Base-by-base conservation (phyloP, 2,113 vertebrate genomes). In the Microtus oregoni region DNA sequence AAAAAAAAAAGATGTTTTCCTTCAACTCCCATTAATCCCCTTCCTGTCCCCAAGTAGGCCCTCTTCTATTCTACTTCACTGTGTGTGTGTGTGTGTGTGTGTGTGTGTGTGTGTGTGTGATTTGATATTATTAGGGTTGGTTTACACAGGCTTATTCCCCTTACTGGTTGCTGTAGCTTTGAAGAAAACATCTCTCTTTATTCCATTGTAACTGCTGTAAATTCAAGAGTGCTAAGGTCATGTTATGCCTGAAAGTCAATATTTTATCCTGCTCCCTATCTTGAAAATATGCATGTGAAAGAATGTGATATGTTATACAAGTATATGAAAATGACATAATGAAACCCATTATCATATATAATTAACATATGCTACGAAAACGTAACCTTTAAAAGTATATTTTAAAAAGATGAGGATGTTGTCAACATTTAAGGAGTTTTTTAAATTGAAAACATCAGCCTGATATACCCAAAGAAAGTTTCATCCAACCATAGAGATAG, bases 401-500 rank as follows among this genome's bases (percentile, higher is more conserved):
- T 85, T 63, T 44, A 26, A 85, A 44, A 85, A 85, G 14, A 3
- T 73, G 76, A 90, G 5, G 88, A 47, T 67, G 15, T 72, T 96
- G 70, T 93, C 68, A 96, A 91, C 61, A 94, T 90, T 85, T 76
- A 90, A 83, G 28, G 61, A 95, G 7, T 70, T 67, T 97, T 92
- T 94, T 38, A 3, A 4, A 90, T 96, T 72, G 61, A 93, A 93
- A 90, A 41, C 24, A 38, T 26, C 55, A 61, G n/a, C 38, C 35
- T 58, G 55, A 63, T 83, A 41, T 83, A 28, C n/a, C 55, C 13
- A 83, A 83, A 9, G n/a, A 12, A 61, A 41, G 22, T 1, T 28
- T 61, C 58, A 28, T 61, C 6, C n/a, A 61, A 41, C 3, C 35
- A 61, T n/a, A 83, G 55, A 83, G n/a, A 61, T 12, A 26, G n/a